Percentiles rank a stretch among this genome's conserved stretches.
These are phyloP conservation scores for Channa argus DNA, from an alignment of 2,113 vertebrate species.

Conservation along the genomic window DNA sequence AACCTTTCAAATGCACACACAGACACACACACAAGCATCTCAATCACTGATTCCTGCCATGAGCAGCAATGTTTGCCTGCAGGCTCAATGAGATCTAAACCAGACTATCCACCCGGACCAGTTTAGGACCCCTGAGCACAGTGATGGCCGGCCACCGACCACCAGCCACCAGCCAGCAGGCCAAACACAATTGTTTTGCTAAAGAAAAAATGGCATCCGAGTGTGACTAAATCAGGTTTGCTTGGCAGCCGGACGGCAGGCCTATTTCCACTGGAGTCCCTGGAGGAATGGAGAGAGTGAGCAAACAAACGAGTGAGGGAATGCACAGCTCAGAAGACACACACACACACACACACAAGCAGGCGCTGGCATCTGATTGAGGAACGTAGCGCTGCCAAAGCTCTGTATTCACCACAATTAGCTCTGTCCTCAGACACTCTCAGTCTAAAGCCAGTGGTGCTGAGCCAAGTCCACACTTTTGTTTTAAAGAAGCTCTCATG, in stretches of 20 bases:
- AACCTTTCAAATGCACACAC: not conserved
- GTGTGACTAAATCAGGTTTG: constrained; percentile 79
- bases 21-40: not conserved
- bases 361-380: constrained; percentile 73
- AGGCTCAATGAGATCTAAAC: constrained; percentile 89
- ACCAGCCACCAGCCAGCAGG: constrained; percentile 13
- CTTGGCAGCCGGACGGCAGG: constrained; percentile 72
- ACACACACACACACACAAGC: constrained; percentile 22
- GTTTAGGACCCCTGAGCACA: constrained; percentile 20
- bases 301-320: constrained; percentile 61
- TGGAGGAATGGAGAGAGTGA: constrained; percentile 53
- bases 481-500: constrained; percentile 63
- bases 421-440: constrained; percentile 72
- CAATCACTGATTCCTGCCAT: not conserved
- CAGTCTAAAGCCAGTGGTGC: constrained; percentile 56
- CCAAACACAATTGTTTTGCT: constrained; percentile 65
- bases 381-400: constrained; percentile 71
- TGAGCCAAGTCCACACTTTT: constrained; percentile 74
- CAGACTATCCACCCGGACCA: constrained; percentile 75
- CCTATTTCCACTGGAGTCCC: constrained; percentile 65
- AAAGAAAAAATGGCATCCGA: constrained; percentile 69
- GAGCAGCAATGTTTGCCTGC: constrained; percentile 3
- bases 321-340: constrained; percentile 28
- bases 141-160: not conserved
- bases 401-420: constrained; percentile 76